Evolutionary conservation across 2,113 vertebrate species (phyloP).

Genomic region (Dromiciops gliroides): DNA sequence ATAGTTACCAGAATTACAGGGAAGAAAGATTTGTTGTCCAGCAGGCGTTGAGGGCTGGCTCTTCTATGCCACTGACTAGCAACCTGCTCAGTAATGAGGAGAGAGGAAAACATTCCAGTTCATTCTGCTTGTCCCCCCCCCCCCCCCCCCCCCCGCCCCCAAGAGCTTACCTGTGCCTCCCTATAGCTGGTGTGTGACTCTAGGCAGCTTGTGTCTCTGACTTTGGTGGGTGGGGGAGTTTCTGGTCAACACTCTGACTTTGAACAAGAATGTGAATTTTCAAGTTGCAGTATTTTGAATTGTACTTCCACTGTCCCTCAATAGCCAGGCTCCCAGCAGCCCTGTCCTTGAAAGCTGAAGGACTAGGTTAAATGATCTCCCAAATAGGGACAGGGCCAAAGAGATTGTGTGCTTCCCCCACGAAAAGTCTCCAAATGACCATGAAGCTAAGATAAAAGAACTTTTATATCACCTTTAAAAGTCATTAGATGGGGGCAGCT

Average conservation of each 20-base stretch:
- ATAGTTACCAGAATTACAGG: constrained; percentile 39
- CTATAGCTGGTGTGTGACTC: not conserved
- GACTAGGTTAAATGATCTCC: not conserved
- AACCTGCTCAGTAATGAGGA: constrained; percentile 8
- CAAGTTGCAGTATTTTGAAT: constrained; percentile 4
- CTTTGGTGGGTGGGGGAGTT: not conserved
- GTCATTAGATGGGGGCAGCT: no score
- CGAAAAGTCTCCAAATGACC: constrained; percentile 21
- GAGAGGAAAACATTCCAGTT: not conserved
- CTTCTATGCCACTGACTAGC: constrained; percentile 12
- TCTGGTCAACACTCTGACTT: constrained; percentile 29
- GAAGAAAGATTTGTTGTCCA: constrained; percentile 8
- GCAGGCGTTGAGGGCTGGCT: not conserved
- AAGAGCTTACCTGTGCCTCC: not conserved
- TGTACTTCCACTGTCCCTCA: not conserved
- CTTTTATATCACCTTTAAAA: not conserved
- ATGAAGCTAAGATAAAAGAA: not conserved
- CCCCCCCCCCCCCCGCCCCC: constrained; percentile 15
- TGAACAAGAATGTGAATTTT: not conserved
- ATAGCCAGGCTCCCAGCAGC: not conserved
- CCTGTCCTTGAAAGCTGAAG: not conserved
- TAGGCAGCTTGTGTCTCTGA: not conserved
- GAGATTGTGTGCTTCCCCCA: not conserved
- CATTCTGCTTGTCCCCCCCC: constrained; percentile 10
- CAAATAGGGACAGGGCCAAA: not conserved